phyloP scores from a whole-genome alignment of 2,113 vertebrate species.

The Apodemus sylvaticus region DNA sequence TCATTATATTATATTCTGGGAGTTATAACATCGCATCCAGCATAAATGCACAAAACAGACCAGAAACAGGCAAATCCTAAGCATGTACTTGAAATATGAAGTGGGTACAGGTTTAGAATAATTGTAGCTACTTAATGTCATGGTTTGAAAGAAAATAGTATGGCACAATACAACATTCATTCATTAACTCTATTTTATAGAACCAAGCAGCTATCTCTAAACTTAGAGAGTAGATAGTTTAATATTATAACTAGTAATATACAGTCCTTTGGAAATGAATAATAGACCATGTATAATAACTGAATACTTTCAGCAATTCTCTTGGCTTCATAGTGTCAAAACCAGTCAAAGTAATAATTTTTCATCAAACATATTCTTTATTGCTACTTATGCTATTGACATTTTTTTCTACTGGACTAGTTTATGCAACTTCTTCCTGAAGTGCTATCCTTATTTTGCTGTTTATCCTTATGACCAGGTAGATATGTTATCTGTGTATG shows the following conservation, averaged over 20 bases:
- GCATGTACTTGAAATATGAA: not conserved
- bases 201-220: not conserved
- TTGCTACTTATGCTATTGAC: not conserved
- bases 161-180: not conserved
- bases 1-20: not conserved
- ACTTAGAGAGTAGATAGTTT: not conserved
- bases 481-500: not conserved
- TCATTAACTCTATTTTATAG: not conserved
- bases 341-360: not conserved
- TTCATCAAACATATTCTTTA: not conserved
- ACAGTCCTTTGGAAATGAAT: not conserved
- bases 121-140: not conserved
- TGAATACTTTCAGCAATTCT: not conserved
- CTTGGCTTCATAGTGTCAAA: constrained; percentile 8
- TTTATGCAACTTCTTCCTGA: not conserved
- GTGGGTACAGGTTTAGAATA: not conserved
- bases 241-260: not conserved
- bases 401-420: not conserved
- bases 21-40: not conserved
- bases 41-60: not conserved
- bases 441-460: not conserved
- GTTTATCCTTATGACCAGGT: not conserved
- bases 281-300: too few species aligned
- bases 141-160: accelerated
- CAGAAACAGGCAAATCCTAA: not conserved